Evolutionary conservation across 1,140 invertebrate species (phyloP).

Genomic region (Muscidifurax raptorellus): DNA sequence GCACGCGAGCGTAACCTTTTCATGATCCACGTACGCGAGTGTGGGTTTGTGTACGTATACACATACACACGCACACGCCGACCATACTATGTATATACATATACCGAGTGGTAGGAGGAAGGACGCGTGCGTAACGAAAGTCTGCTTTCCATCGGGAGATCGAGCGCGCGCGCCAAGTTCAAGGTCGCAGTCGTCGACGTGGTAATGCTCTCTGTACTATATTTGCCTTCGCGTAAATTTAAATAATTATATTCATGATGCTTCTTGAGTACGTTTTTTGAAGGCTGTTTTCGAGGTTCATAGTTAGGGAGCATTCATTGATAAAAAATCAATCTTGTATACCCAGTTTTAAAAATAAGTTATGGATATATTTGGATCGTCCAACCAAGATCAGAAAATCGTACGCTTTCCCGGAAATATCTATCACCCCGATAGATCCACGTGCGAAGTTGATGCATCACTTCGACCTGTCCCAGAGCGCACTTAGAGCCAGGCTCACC

Average conservation of each 20-base stretch:
- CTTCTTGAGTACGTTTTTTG: no score
- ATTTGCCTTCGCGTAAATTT: background rate
- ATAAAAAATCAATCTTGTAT: no score
- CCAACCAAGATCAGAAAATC: no score
- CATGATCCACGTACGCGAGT: background rate
- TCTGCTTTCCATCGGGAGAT: slow-evolving; percentile 22
- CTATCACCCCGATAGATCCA: no score
- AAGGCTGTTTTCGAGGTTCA: no score
- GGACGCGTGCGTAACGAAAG: slow-evolving; percentile 21
- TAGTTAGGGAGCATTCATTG: no score
- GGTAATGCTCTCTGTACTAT: background rate
- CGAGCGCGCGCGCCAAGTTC: background rate
- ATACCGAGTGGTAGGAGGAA: background rate
- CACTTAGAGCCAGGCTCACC: background rate
- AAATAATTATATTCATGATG: background rate
- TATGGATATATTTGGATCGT: no score
- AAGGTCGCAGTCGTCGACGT: background rate
- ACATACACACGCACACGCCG: background rate
- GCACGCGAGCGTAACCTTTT: slow-evolving; percentile 23
- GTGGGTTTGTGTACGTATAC: background rate
- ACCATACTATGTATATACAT: background rate
- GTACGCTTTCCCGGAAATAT: no score
- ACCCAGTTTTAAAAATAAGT: no score
- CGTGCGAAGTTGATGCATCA: background rate
- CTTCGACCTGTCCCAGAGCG: background rate